Conservation (phyloP, 2,113 vertebrate species). For the Odontophorus gujanensis region DNA sequence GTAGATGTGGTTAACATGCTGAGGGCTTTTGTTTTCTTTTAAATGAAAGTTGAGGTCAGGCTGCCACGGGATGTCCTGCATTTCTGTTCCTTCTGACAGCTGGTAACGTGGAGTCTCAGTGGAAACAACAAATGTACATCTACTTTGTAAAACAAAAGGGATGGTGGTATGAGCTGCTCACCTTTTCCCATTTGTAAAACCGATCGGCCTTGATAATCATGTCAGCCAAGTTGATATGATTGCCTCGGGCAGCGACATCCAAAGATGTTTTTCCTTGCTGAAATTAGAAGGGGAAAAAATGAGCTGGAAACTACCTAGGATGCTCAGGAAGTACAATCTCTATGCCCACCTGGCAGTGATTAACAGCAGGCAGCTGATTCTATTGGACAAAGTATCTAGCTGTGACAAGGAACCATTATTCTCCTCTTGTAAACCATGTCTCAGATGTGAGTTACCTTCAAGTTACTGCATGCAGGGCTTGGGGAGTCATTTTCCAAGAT, state of each 20-base stretch:
- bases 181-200: constrained; percentile 90
- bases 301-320: background rate
- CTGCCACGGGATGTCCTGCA: background rate
- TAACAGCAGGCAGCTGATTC: background rate
- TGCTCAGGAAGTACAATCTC: background rate
- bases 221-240: constrained; percentile 86
- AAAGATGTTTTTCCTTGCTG: constrained; percentile 91
- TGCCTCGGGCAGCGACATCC: constrained; percentile 87
- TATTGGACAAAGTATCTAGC: background rate
- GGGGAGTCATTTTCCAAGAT: background rate
- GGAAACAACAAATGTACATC: background rate
- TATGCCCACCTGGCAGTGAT: accelerated
- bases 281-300: background rate
- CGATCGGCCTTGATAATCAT: constrained; percentile 93
- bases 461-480: background rate
- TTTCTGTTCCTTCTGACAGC: background rate
- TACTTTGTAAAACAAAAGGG: background rate
- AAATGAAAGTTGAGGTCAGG: background rate
- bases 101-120: background rate
- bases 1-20: background rate
- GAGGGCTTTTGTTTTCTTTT: background rate
- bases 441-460: background rate
- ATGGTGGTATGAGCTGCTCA: background rate
- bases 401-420: background rate
- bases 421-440: background rate